Evolutionary conservation across 2,888 invertebrate genomes (phyloP), one percentile per base, ranked within the genome.

Genomic region (Tolmerus cingulatus): DNA sequence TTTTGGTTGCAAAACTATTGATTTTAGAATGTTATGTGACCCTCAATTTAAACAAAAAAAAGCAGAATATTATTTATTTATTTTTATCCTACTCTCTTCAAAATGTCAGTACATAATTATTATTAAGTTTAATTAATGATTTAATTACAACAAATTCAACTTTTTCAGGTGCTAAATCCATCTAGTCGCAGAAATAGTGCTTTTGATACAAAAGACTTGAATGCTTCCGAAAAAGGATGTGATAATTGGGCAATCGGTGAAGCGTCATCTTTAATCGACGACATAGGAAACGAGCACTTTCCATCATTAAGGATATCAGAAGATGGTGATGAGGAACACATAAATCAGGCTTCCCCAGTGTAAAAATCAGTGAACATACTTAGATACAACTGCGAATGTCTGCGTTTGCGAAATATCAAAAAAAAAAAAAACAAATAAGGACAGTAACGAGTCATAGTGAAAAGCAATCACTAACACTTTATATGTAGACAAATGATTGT

Each of bases 121-220:
- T 34, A 34, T 34, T 34, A 34, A 34, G 34, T 34, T 34, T 7
- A 12, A 12, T 40, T 40, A 40, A 40, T 27, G 27, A 12, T 27
- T 9, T 66, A 23, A 66, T 23, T 51, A 51, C 1, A 8, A 51
- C 5, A n/a, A n/a, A 4, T 66, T 43, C 87, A 88, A 87, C 81
- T 37, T 87, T 90, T 90, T 34, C 89, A 92, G 92, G 87, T 89
- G 88, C 88, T 89, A 77, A 89, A 86, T 9, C 82, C 85, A 27
- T 66, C 89, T 37, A 90, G 90, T 87, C 90, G 88, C 82, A 89
- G 88, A 79, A 91, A 89, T 89, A 91, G 90, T 89, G 90, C 89
- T 40, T 90, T 90, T 87, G 89, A 89, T 87, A 90, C 90, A 23
- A 82, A 77, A 23, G 77, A 23, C 5, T 30, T 40, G 30, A 87